These are phyloP conservation scores for Grammomys surdaster DNA, from an alignment of 2,113 vertebrate genomes.

Conservation along the genomic window DNA sequence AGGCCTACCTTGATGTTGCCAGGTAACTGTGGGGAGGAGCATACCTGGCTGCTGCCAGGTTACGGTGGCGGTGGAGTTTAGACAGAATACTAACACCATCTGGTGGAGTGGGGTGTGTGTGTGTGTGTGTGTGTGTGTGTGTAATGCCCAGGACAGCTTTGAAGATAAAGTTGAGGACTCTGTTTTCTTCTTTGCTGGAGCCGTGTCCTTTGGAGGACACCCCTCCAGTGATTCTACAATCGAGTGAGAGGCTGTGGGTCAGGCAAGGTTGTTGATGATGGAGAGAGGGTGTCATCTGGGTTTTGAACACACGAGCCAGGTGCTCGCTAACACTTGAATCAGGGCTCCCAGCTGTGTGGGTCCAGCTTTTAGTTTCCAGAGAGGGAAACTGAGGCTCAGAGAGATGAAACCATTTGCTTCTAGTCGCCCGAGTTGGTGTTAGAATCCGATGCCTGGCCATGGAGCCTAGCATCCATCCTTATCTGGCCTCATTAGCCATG, in stretches of 20 bases:
- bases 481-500: neutral
- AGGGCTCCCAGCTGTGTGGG: neutral
- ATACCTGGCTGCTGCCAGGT: too few relatives aligned
- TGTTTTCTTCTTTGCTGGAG: neutral
- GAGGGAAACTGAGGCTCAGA: slow-evolving; percentile 41
- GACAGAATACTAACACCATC: too few relatives aligned
- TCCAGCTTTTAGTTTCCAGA: neutral
- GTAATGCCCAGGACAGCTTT: neutral
- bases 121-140: neutral
- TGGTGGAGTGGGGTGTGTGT: neutral
- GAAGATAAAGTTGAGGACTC: neutral
- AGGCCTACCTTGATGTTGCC: too few relatives aligned
- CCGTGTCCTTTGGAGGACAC: neutral
- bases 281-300: neutral
- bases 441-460: too few relatives aligned
- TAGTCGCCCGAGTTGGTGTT: neutral
- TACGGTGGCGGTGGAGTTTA: too few relatives aligned
- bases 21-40: too few relatives aligned
- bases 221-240: neutral
- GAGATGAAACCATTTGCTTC: neutral
- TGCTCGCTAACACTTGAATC: neutral
- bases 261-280: neutral
- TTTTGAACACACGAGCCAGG: neutral
- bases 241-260: neutral
- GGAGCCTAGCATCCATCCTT: neutral